Evolutionary conservation across 2,113 vertebrate species (phyloP), one percentile per base, ranked within the genome.

Genomic region (Antennarius striatus): DNA sequence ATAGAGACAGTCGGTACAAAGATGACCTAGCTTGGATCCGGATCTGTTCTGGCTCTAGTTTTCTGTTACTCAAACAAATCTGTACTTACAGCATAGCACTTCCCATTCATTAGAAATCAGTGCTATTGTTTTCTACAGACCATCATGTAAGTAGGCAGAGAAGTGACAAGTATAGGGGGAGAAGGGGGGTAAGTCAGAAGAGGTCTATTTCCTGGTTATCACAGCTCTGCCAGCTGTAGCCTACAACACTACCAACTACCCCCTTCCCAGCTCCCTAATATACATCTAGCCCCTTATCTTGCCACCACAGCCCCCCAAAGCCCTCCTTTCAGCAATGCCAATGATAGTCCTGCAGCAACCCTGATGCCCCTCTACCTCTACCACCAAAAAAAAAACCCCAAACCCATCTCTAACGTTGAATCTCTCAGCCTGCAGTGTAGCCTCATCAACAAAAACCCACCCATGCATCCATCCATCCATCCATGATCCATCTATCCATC

Each of bases 261-360:
- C 36, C 39, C 49, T 57, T 63, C 71, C 60, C 63, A 74, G 70
- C 73, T 75, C 71, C 79, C 36, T 72, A 81, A 75, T 74, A 70
- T 75, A 67, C 87, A 88, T 75, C 75, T 80, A 86, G 70, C 56
- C 71, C 72, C 83, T 90, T 91, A 88, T 91, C 90, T 91, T 79
- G 71, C 53, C 68, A 77, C 79, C 72, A 17, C 90, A 88, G 86
- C 75, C 82, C 87, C 87, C 83, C 77, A 80, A 83, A 88, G 87
- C 84, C 75, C 65, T 85, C 83, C 80, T 81, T 77, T 75, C 75
- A 82, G 82, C 75, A 64, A 77, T 61, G 75, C 79, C 75, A 83
- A 80, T 88, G 80, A 72, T 71, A 81, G 80, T 78, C 73, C 82
- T 72, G 82, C 82, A 85, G 82, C 63, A 56, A 54, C 78, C 47